Conservation (phyloP, 1,140 invertebrate genomes). For the Drosophila seguyi region DNA sequence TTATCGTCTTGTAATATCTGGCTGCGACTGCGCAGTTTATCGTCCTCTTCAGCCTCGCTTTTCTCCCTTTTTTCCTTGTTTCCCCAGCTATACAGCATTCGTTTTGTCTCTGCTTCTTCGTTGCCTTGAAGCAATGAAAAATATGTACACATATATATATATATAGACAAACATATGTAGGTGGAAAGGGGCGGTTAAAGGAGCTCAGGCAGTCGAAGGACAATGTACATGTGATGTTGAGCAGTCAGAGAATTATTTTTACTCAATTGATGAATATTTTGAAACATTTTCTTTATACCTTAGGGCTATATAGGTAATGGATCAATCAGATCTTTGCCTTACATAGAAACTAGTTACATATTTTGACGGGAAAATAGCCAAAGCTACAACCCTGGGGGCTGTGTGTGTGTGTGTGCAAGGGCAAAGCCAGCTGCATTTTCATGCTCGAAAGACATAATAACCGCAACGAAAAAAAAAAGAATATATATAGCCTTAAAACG, state of each 20-base stretch:
- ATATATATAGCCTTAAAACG: conserved; percentile 23
- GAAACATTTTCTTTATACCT: background rate
- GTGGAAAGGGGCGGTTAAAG: background rate
- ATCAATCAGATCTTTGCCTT: background rate
- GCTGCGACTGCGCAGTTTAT: conserved; percentile 46
- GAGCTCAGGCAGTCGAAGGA: conserved; percentile 1
- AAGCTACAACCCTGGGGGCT: background rate
- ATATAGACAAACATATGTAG: background rate
- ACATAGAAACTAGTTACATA: background rate
- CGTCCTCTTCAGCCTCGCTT: conserved; percentile 11
- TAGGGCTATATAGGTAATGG: background rate
- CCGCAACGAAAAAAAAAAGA: conserved; percentile 42
- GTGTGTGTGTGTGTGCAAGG: conserved; percentile 19
- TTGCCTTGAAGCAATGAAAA: conserved; percentile 1
- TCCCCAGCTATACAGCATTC: conserved; percentile 3
- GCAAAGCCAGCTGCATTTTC: conserved; percentile 72
- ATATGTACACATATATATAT: background rate
- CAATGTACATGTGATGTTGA: background rate
- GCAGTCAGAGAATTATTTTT: too few species aligned
- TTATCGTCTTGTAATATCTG: conserved; percentile 58
- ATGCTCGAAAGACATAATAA: conserved; percentile 61
- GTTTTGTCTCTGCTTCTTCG: conserved; percentile 3
- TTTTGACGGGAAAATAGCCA: conserved; percentile 19
- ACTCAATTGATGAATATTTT: background rate
- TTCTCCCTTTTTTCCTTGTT: conserved; percentile 5